Evolutionary conservation across 2,113 vertebrate genomes (phyloP), one percentile per base, ranked within the genome.

Genomic region (Leiothrix lutea): DNA sequence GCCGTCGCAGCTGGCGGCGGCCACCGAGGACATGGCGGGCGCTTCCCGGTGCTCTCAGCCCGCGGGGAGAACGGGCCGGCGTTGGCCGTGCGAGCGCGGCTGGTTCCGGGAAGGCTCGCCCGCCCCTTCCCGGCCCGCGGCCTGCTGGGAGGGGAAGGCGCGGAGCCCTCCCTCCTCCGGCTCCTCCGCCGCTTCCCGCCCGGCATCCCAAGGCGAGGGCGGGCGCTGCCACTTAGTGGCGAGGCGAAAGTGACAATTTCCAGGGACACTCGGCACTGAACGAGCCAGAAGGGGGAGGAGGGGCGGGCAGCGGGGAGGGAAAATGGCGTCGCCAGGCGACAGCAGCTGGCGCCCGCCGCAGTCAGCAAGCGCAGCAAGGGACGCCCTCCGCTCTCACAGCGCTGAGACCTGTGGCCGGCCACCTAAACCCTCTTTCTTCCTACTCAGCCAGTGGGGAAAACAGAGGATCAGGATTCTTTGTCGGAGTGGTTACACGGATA

Each of bases 1-100:
- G 15, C 97, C 6, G 44, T 97, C 98, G 16, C 98, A 95, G 72
- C 98, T 98, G 53, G 98, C 98, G 58, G 98, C 99, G 5, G 98
- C 96, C 78, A 82, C 98, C 21, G 61, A 96, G 87, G 22, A 98
- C 98, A 98, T 98, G 98, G 83, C 95, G 70, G 33, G 33, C 62
- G 31, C 18, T 8, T 75, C 8, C 8, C 57, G 8, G 57, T 26
- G 1, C 5, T 14, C 29, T 11, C 38, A 4, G 80, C 64, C 95
- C 58, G n/a, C 16, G 36, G 10, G 5, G 2, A 26, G 26, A 75
- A 24, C 1, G 7, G 5, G 20, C 7, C 28, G 8, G 1, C 2
- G 5, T 2, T 4, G 2, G 14, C 40, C 8, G 15, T 1, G 4
- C 1, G 7, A 8, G 23, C 4, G 7, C 29, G 1, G 14, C 8